These are phyloP conservation scores for Erebia palarica DNA, from an alignment of 2,888 invertebrate species.

Conservation along the genomic window DNA sequence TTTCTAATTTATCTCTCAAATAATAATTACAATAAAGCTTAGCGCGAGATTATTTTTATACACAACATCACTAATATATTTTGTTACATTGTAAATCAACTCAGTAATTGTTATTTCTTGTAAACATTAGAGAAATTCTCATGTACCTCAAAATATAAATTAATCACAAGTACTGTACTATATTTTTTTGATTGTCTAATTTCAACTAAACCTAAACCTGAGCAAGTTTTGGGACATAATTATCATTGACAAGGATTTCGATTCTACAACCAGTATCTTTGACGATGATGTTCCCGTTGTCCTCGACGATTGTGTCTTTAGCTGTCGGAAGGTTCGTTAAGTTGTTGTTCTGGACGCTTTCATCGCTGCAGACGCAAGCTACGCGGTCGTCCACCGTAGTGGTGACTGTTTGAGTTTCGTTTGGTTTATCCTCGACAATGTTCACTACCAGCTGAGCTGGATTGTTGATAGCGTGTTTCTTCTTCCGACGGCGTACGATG, in stretches of 20 bases:
- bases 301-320: conserved; percentile 55
- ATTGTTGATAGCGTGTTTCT: conserved; percentile 42
- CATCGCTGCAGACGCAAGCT: conserved; percentile 43
- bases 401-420: conserved; percentile 44
- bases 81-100: not conserved
- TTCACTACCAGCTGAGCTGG: conserved; percentile 52
- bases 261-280: conserved; percentile 39
- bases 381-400: conserved; percentile 43
- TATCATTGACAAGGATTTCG: conserved; percentile 45
- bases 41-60: not conserved
- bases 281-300: conserved; percentile 60
- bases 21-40: not conserved
- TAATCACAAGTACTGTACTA: not conserved
- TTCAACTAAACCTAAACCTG: conserved; percentile 53
- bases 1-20: not conserved
- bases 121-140: not conserved
- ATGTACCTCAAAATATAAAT: not conserved
- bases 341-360: conserved; percentile 54
- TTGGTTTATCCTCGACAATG: conserved; percentile 44
- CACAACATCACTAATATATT: not conserved
- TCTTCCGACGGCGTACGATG: conserved; percentile 48
- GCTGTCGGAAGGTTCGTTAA: conserved; percentile 36
- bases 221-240: conserved; percentile 51
- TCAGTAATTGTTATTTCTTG: not conserved
- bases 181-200: not conserved